Evolutionary conservation across 2,113 vertebrate species (phyloP).

Genomic region (Hemiprocne comata): DNA sequence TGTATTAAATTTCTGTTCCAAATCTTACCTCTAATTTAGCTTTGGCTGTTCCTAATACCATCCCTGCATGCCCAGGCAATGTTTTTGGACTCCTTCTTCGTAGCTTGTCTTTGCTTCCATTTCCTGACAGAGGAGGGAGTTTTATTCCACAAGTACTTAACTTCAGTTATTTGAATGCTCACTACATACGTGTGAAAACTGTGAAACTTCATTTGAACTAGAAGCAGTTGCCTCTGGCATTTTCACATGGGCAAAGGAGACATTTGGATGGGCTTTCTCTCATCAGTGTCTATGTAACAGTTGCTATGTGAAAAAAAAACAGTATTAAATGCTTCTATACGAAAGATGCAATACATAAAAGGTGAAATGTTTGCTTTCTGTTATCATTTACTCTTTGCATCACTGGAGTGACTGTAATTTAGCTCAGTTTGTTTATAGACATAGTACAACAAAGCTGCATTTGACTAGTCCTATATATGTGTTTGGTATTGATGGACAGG

Average conservation of each 20-base stretch:
- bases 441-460: neutral
- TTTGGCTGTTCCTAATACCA: neutral
- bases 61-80: neutral
- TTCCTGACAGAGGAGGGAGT: slow-evolving; percentile 34
- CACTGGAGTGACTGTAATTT: neutral
- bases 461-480: no score
- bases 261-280: neutral
- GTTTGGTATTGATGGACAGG: neutral
- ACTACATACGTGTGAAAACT: neutral
- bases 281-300: neutral
- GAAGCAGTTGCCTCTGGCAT: neutral
- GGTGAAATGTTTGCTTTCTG: neutral
- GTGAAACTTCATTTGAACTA: neutral
- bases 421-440: neutral
- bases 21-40: neutral
- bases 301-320: neutral
- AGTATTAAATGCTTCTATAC: neutral
- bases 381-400: neutral
- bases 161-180: neutral
- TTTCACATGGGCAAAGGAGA: neutral
- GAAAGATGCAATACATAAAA: neutral
- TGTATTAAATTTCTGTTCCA: neutral
- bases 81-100: neutral
- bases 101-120: slow-evolving; percentile 30
- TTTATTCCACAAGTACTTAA: neutral